Conservation (phyloP, 2,113 vertebrate genomes). For the Casuarius casuarius region DNA sequence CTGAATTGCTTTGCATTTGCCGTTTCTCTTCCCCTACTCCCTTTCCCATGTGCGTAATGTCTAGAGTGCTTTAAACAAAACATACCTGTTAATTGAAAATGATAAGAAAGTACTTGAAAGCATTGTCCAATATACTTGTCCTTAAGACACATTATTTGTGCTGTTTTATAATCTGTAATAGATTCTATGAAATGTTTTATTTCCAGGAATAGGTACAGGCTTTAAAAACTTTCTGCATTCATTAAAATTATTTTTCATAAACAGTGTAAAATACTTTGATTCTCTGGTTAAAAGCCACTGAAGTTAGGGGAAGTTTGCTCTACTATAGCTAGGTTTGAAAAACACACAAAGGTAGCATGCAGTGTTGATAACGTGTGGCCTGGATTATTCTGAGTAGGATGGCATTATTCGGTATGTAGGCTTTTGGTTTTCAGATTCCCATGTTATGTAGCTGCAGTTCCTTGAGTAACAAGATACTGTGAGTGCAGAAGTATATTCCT, state of each 20-base stretch:
- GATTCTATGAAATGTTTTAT: neutral
- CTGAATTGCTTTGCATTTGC: neutral
- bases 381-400: neutral
- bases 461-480: neutral
- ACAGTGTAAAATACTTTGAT: accelerated
- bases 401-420: neutral
- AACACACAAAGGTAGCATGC: neutral
- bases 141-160: neutral
- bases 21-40: neutral
- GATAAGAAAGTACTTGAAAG: neutral
- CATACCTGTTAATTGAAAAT: neutral
- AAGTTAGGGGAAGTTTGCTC: neutral
- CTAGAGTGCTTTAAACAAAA: neutral
- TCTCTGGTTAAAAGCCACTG: neutral
- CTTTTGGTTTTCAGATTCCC: neutral
- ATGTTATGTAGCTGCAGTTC: neutral
- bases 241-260: neutral
- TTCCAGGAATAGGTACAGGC: neutral
- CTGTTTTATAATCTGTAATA: neutral
- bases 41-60: neutral
- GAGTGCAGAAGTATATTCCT: neutral
- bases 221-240: neutral
- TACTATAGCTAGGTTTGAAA: neutral
- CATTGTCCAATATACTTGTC: neutral
- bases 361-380: neutral